Evolutionary conservation across 2,888 invertebrate species (phyloP).

Genomic region (Eristalinus aeneus): DNA sequence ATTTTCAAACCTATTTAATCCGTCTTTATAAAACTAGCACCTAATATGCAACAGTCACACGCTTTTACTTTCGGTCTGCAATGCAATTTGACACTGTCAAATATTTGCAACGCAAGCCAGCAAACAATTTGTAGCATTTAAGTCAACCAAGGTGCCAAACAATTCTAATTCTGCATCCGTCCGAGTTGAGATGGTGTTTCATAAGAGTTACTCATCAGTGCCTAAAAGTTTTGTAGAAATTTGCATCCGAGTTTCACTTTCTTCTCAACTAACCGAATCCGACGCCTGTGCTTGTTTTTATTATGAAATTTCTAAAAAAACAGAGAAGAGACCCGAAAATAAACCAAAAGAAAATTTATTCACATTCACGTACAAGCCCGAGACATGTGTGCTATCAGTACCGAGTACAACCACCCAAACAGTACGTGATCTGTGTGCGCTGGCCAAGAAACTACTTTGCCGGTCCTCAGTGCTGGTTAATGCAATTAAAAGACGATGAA

Average conservation of each 20-base stretch:
- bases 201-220: not conserved
- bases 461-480: constrained; percentile 30
- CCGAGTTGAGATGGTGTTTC: not conserved
- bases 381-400: constrained; percentile 47
- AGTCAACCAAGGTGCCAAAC: not conserved
- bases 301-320: constrained; percentile 30
- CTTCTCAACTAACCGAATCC: constrained; percentile 15
- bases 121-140: too few species aligned
- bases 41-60: too few species aligned
- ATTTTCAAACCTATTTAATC: too few species aligned
- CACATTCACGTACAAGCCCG: constrained; percentile 44
- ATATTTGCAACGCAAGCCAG: too few species aligned
- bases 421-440: constrained; percentile 47
- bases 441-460: constrained; percentile 12
- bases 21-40: too few species aligned
- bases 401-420: constrained; percentile 42
- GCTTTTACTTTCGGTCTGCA: too few species aligned
- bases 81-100: too few species aligned
- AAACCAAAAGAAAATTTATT: constrained; percentile 33
- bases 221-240: not conserved
- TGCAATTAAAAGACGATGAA: constrained; percentile 16
- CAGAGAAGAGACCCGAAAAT: constrained; percentile 4
- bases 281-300: not conserved
- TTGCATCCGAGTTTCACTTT: constrained; percentile 47
- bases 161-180: not conserved